Conservation (phyloP, 1,140 invertebrate species). For the Venturia canescens region DNA sequence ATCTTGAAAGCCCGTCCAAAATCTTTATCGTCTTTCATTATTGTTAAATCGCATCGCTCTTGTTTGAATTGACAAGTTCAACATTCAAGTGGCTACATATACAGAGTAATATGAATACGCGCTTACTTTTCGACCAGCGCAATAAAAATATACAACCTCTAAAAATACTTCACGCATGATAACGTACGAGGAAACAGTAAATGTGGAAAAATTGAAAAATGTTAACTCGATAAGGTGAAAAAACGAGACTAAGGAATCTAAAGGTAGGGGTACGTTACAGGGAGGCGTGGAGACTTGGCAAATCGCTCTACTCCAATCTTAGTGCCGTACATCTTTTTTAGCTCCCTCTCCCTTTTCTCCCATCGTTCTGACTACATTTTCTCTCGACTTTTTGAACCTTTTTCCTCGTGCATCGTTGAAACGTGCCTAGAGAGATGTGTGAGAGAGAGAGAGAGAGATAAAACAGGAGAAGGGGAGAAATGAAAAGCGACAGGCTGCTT, state of each 20-base stretch:
- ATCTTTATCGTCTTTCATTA: conserved; percentile 69
- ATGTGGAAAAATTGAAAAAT: too few species aligned
- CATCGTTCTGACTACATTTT: too few species aligned
- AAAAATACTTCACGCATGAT: background rate
- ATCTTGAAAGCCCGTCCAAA: conserved; percentile 7
- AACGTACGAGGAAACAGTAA: background rate
- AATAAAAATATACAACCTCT: too few species aligned
- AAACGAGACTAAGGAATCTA: background rate
- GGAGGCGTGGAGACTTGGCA: conserved; percentile 61
- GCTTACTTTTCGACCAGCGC: background rate
- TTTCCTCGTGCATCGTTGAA: background rate
- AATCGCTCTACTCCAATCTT: conserved; percentile 74
- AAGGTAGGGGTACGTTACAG: background rate
- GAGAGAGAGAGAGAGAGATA: too few species aligned
- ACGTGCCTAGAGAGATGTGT: background rate
- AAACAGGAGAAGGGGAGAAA: conserved; percentile 36
- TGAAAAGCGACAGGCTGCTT: conserved; percentile 31
- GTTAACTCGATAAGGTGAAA: background rate
- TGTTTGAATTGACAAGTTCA: conserved; percentile 57
- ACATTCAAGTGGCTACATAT: background rate
- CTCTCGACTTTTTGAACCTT: background rate
- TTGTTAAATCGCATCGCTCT: conserved; percentile 76
- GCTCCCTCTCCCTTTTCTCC: background rate
- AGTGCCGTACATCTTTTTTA: conserved; percentile 17
- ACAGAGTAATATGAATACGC: background rate